These are phyloP conservation scores for Mesochorus sp. DNA, from an alignment of 2,888 invertebrate genomes.

Conservation along the genomic window DNA sequence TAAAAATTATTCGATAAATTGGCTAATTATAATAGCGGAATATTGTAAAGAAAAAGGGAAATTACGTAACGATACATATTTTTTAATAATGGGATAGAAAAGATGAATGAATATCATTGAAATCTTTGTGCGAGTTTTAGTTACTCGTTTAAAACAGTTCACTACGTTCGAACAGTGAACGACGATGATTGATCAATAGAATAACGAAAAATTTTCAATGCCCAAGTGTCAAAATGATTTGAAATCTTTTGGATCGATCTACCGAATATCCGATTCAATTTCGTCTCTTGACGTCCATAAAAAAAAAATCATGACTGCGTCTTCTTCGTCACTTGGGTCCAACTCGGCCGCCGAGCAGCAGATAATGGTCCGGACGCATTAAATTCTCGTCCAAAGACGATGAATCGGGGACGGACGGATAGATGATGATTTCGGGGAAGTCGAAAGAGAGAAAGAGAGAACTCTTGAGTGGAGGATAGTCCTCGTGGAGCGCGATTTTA, in stretches of 20 bases:
- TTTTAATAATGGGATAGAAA: too few relatives aligned
- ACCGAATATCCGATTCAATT: background rate
- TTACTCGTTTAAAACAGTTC: too few relatives aligned
- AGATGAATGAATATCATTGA: too few relatives aligned
- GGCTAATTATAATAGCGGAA: too few relatives aligned
- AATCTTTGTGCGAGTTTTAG: too few relatives aligned
- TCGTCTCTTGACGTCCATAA: background rate
- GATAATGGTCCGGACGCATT: slow-evolving; percentile 15
- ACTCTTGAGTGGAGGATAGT: background rate
- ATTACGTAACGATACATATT: too few relatives aligned
- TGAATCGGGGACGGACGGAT: slow-evolving; percentile 48
- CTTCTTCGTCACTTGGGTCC: slow-evolving; percentile 3
- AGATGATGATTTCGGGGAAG: slow-evolving; percentile 49
- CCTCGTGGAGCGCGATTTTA: background rate
- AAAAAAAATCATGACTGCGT: background rate
- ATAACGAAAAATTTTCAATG: background rate
- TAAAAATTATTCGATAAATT: too few relatives aligned
- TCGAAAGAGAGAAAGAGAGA: too few relatives aligned
- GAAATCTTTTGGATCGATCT: background rate
- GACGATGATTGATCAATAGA: too few relatives aligned
- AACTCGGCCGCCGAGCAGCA: background rate
- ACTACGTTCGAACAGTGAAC: too few relatives aligned
- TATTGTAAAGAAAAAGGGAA: too few relatives aligned
- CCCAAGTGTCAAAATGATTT: too few relatives aligned
- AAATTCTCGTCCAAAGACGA: slow-evolving; percentile 21